Percentiles rank a stretch among this genome's conserved stretches.
These are phyloP conservation scores for Machimus atricapillus DNA, from an alignment of 2,888 invertebrate genomes.

Conservation along the genomic window DNA sequence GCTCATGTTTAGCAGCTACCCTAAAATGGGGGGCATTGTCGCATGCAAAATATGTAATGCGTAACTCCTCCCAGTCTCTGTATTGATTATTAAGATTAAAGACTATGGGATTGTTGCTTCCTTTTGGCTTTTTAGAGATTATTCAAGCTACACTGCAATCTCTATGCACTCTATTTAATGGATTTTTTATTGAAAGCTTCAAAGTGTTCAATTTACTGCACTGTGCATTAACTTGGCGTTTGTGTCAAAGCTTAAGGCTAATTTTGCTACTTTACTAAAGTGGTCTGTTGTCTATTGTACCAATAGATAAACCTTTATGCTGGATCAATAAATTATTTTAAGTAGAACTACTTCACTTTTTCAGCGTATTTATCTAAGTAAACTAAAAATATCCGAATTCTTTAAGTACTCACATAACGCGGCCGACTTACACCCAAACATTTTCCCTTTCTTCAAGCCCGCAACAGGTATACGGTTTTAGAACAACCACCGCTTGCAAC, in stretches of 20 bases:
- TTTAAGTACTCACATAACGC: no score
- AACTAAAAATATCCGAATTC: no score
- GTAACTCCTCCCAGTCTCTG: background rate
- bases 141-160: background rate
- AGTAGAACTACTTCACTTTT: no score
- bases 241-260: background rate
- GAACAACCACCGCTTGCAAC: no score
- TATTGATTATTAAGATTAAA: background rate
- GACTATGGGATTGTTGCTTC: background rate
- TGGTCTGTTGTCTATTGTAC: no score
- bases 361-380: background rate
- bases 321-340: background rate
- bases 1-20: background rate
- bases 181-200: background rate
- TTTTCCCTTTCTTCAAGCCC: no score
- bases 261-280: background rate
- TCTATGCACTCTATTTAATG: background rate
- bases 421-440: no score
- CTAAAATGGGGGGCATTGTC: background rate
- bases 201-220: background rate
- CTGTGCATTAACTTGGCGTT: background rate
- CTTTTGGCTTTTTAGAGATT: background rate
- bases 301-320: background rate
- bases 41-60: background rate
- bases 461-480: no score